phyloP scores from a whole-genome alignment of 2,888 invertebrate genomes.

The Cataglyphis rosenhaueri region DNA sequence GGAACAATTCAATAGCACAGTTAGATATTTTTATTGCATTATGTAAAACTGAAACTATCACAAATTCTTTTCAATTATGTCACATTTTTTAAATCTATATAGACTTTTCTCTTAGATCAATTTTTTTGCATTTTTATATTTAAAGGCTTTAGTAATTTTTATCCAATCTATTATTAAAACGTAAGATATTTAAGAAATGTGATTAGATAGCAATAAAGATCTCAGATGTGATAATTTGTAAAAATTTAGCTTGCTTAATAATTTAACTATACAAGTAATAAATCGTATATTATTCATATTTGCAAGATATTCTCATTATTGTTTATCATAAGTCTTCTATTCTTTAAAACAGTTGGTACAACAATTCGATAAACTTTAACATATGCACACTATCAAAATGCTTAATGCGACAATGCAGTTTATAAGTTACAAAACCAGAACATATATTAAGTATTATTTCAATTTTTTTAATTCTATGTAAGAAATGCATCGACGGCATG shows the following conservation, averaged over 20 bases:
- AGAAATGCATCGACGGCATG: constrained; percentile 12
- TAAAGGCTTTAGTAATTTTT: constrained; percentile 20
- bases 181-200: constrained; percentile 23
- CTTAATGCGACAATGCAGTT: constrained; percentile 52
- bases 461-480: constrained; percentile 23
- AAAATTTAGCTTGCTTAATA: constrained; percentile 31
- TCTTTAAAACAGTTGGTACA: constrained; percentile 29
- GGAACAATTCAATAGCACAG: constrained; percentile 1
- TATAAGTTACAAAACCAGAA: constrained; percentile 24
- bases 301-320: constrained; percentile 32
- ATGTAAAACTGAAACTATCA: constrained; percentile 13
- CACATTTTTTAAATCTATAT: constrained; percentile 11
- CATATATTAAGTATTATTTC: background rate
- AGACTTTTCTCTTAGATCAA: constrained; percentile 3
- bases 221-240: constrained; percentile 17
- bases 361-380: constrained; percentile 59
- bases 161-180: constrained; percentile 27
- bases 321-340: constrained; percentile 50
- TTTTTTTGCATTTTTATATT: constrained; percentile 20
- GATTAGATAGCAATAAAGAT: background rate
- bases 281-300: constrained; percentile 21
- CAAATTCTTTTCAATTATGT: constrained; percentile 18
- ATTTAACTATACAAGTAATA: constrained; percentile 46
- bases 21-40: constrained; percentile 29
- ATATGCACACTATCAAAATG: constrained; percentile 59